A percentile compares a stretch with the other conserved stretches of the same genome.
Evolutionary conservation across 2,113 vertebrate species (phyloP).

Genomic region (Sterrhoptilus dennistouni): DNA sequence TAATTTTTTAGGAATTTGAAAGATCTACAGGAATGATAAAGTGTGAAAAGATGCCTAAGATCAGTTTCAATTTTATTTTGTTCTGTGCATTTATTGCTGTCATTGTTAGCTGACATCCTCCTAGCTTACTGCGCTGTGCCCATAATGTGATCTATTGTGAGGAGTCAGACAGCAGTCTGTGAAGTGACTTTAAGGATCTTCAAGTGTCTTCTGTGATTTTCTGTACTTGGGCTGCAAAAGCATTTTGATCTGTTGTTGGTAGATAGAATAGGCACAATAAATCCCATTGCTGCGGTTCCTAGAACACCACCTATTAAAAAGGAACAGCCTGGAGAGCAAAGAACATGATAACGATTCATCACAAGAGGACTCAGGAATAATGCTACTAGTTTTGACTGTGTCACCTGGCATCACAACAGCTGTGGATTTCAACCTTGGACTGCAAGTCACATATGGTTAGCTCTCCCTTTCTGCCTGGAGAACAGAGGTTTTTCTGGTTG

Average conservation of each 20-base stretch:
- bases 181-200: not conserved
- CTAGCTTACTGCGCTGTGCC: not conserved
- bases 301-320: not conserved
- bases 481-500: not conserved
- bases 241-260: slow-evolving; percentile 1
- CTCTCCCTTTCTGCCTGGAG: not conserved
- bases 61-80: not conserved
- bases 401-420: not conserved
- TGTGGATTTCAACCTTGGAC: not conserved
- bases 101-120: not conserved
- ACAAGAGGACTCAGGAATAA: not conserved
- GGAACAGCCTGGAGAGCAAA: not conserved
- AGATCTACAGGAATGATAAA: not conserved
- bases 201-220: slow-evolving; percentile 7
- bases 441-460: not conserved
- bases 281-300: not conserved
- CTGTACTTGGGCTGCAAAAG: not conserved
- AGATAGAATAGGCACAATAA: not conserved
- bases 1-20: not conserved
- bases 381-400: rapidly evolving
- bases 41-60: not conserved
- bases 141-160: not conserved
- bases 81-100: not conserved
- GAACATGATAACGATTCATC: not conserved
- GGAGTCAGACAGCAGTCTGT: not conserved